Percentiles rank a stretch among this genome's conserved stretches.
These are phyloP conservation scores for Villa cingulata DNA, from an alignment of 2,888 invertebrate genomes.

Conservation along the genomic window DNA sequence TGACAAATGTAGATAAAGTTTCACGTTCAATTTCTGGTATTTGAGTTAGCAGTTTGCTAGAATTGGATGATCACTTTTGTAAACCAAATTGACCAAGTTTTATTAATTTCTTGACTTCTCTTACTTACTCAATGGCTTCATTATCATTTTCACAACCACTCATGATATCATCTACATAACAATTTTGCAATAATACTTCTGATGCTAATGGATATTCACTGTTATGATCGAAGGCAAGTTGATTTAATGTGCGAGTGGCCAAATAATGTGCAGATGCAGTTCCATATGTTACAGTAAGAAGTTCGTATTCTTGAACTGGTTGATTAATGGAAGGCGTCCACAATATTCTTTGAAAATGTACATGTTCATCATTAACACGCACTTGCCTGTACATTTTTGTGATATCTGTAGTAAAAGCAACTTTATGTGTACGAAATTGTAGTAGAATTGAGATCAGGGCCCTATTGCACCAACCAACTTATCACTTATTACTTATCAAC, in stretches of 20 bases:
- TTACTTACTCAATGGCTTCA: background rate
- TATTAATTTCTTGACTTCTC: background rate
- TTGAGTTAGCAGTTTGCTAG: background rate
- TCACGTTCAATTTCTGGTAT: background rate
- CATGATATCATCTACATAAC: constrained; percentile 13
- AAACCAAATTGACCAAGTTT: background rate
- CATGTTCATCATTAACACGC: constrained; percentile 7
- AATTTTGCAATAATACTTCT: constrained; percentile 4
- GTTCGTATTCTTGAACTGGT: constrained; percentile 5
- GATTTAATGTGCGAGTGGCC: constrained; percentile 11
- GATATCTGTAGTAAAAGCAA: constrained; percentile 6
- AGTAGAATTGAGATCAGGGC: no score
- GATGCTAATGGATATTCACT: constrained; percentile 7
- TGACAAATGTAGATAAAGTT: background rate
- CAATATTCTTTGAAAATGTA: constrained; percentile 12
- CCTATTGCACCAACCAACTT: no score
- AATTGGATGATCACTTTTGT: background rate
- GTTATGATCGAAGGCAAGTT: constrained; percentile 7
- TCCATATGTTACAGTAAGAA: constrained; percentile 14
- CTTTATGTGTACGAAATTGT: no score
- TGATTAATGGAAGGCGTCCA: constrained; percentile 2
- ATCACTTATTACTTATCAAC: no score
- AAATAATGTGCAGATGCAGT: constrained; percentile 13
- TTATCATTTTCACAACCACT: constrained; percentile 9
- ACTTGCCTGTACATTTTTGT: constrained; percentile 16